Base-by-base conservation (phyloP, 2,113 vertebrate species). In the Malurus elegans region DNA sequence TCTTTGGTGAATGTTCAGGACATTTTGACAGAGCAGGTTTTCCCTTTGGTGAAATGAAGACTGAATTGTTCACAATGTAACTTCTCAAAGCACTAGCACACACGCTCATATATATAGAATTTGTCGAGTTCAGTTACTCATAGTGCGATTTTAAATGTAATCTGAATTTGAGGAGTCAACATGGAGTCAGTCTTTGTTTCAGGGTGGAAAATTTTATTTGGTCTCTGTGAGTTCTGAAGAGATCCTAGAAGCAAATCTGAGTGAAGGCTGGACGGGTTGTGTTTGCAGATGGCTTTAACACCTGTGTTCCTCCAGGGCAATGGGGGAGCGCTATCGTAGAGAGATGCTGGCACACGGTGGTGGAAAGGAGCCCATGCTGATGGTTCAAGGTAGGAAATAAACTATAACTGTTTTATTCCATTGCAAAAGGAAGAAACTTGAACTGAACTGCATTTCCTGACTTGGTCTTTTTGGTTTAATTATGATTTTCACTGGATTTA, bases 291-390 rank as follows among this genome's bases (percentile, higher is more conserved):
- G 93, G 71, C 80, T 95, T 74, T 98, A 96, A 98, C 36, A 79
- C 82, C 79, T 93, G 36, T 96, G n/a, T 86, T 96, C 90, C 96
- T 82, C 56, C 95, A 99, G 99, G 98, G 98, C 98, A 24, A 98
- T 99, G 75, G 99, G 99, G 45, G 99, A 99, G 87, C 99, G 98
- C 88, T 99, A 99, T 82, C 98, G 99, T 15, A 97, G 97, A 94
- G 99, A 99, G 98, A 99, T 99, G 99, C 98, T 99, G 97, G 98
- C 98, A 12, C 98, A 99, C 0, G 99, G 99, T 1, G 99, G 99
- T 87, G 98, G 98, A 84, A 99, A 98, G 95, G 99, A 99, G 92
- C 99, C 99, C 74, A 98, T 99, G 95, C 98, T 98, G 75, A 99
- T 99, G 99, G 98, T 99, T 73, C 98, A 99, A 99, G 99, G 99